These are phyloP conservation scores for Reticulitermes lucifugus DNA, from an alignment of 2,888 invertebrate genomes.

Conservation along the genomic window DNA sequence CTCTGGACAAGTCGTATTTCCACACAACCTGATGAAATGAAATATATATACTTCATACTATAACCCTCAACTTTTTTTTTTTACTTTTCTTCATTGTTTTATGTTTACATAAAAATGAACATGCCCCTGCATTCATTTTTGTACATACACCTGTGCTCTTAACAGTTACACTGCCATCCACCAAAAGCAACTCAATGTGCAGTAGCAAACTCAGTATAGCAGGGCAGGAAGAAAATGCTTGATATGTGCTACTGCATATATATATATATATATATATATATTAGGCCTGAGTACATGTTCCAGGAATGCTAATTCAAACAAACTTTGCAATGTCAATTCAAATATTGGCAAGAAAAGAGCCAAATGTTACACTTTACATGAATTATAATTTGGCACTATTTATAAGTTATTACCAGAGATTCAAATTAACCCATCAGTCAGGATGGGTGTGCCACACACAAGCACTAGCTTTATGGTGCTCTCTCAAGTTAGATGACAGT, in stretches of 20 bases:
- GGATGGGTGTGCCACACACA: too few relatives aligned
- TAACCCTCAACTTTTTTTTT: constrained; percentile 2
- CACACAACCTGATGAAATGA: constrained; percentile 24
- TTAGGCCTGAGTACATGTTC: constrained; percentile 10
- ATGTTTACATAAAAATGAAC: constrained; percentile 9
- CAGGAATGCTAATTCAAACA: background rate
- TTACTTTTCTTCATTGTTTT: background rate
- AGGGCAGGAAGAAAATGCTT: background rate
- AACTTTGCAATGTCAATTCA: background rate
- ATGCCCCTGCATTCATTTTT: constrained; percentile 24
- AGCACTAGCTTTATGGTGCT: too few relatives aligned
- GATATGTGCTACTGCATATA: background rate
- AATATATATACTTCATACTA: constrained; percentile 10
- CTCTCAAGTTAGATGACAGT: too few relatives aligned
- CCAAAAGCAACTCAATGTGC: constrained; percentile 5
- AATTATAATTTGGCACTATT: background rate
- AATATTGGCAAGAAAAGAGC: background rate
- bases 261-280: background rate
- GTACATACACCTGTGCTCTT: constrained; percentile 27
- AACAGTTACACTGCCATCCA: background rate
- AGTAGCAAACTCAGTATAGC: background rate
- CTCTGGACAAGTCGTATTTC: constrained; percentile 26
- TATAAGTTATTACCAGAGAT: background rate
- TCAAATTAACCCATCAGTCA: background rate
- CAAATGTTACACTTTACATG: background rate